Evolutionary conservation across 1,140 invertebrate species (phyloP).

Genomic region (Drepana arcuata): DNA sequence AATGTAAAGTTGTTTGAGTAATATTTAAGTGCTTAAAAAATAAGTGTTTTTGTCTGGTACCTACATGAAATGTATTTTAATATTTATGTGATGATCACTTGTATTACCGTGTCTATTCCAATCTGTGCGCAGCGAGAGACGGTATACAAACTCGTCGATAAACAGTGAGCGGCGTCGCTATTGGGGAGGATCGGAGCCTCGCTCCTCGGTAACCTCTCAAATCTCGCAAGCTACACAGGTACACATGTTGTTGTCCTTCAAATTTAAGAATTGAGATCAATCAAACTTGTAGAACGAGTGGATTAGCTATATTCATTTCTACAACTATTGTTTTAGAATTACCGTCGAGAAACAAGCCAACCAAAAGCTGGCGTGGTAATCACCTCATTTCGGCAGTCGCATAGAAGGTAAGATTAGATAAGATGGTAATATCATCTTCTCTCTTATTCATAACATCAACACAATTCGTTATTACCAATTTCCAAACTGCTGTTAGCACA

Average conservation of each 20-base stretch:
- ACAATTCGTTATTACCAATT: too few species aligned
- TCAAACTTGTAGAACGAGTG: too few species aligned
- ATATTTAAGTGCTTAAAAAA: too few species aligned
- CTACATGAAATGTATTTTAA: too few species aligned
- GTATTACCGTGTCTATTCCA: too few species aligned
- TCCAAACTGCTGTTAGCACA: too few species aligned
- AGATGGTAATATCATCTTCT: too few species aligned
- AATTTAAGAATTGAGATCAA: neutral
- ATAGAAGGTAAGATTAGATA: constrained; percentile 81
- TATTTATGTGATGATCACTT: too few species aligned
- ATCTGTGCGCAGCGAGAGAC: constrained; percentile 48
- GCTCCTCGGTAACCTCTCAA: constrained; percentile 63
- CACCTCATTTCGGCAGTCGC: constrained; percentile 92
- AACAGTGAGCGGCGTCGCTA: constrained; percentile 51
- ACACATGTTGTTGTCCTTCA: constrained; percentile 2
- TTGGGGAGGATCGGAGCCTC: constrained; percentile 69
- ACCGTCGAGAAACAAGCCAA: constrained; percentile 64
- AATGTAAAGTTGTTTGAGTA: too few species aligned
- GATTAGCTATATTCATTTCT: neutral
- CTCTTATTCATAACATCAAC: neutral
- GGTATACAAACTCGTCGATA: constrained; percentile 53
- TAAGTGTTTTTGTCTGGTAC: too few species aligned
- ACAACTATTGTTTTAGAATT: constrained; percentile 43
- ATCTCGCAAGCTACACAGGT: constrained; percentile 54
- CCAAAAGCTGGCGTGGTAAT: constrained; percentile 90